Percentiles rank a stretch among this genome's conserved stretches.
Conservation (phyloP, 2,113 vertebrate species). For the Lynx canadensis region DNA sequence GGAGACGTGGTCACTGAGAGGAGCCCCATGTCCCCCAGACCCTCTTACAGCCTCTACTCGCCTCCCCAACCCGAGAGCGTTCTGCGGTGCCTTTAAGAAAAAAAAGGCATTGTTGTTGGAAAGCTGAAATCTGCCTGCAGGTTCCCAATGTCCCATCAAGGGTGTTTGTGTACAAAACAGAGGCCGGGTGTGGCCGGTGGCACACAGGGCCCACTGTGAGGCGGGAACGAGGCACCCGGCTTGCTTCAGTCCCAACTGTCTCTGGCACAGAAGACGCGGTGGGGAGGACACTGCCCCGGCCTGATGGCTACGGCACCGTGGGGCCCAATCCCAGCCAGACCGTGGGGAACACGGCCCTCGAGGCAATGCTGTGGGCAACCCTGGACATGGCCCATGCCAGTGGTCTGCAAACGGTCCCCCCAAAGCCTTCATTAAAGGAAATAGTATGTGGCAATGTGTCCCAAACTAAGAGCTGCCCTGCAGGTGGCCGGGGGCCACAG, state of each 20-base stretch:
- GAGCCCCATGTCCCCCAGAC: not conserved
- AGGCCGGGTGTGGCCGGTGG: not conserved
- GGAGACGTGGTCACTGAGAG: not conserved
- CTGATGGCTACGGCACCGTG: not conserved
- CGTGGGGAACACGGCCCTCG: fast-evolving
- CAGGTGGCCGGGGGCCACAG: no score
- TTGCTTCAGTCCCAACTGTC: no score
- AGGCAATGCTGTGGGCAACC: fast-evolving
- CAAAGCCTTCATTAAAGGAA: not conserved
- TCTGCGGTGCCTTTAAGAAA: slow-evolving; percentile 58
- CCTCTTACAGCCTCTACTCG: not conserved
- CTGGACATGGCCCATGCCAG: fast-evolving
- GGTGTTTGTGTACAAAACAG: slow-evolving; percentile 69
- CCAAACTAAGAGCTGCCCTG: no score
- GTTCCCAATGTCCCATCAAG: not conserved
- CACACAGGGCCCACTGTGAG: not conserved
- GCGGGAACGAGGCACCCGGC: fast-evolving
- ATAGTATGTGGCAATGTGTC: not conserved
- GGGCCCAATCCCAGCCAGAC: not conserved
- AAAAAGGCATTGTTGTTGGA: slow-evolving; percentile 42
- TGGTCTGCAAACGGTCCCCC: not conserved
- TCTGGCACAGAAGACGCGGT: not conserved
- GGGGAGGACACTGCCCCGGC: not conserved
- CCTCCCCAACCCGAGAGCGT: not conserved
- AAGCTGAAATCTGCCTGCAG: slow-evolving; percentile 37